Evolutionary conservation across 2,888 invertebrate genomes (phyloP).

Genomic region (Scaptomyza flava): DNA sequence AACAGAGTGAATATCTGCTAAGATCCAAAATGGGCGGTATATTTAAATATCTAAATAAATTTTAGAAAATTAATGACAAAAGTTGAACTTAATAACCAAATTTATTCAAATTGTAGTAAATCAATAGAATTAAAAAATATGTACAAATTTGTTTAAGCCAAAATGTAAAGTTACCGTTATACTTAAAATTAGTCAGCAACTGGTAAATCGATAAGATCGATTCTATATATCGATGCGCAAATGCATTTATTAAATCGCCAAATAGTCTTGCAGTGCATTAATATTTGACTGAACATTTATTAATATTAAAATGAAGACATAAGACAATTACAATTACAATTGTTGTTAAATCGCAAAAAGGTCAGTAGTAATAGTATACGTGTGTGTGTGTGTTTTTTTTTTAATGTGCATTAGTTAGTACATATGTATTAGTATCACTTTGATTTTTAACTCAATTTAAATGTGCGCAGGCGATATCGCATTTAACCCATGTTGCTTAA

Average conservation of each 20-base stretch:
- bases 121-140: not conserved
- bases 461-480: not conserved
- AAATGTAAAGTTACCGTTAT: constrained; percentile 1
- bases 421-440: constrained; percentile 78
- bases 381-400: constrained; percentile 30
- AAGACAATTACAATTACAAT: constrained; percentile 52
- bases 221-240: no score
- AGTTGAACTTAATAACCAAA: not conserved
- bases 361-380: constrained; percentile 44
- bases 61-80: not conserved
- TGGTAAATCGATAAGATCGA: no score
- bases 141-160: not conserved
- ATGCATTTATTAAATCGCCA: constrained; percentile 25
- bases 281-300: constrained; percentile 54
- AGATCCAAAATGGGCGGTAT: not conserved
- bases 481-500: constrained; percentile 64
- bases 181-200: constrained; percentile 4
- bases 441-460: constrained; percentile 59
- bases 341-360: constrained; percentile 64
- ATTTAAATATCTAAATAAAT: not conserved
- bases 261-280: not conserved
- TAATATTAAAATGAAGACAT: constrained; percentile 66
- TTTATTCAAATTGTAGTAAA: not conserved
- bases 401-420: constrained; percentile 60
- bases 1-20: no score